A percentile compares a stretch with the other conserved stretches of the same genome.
Conservation (phyloP, 2,797 vertebrate genomes). For the Hozukius guyotensis region DNA sequence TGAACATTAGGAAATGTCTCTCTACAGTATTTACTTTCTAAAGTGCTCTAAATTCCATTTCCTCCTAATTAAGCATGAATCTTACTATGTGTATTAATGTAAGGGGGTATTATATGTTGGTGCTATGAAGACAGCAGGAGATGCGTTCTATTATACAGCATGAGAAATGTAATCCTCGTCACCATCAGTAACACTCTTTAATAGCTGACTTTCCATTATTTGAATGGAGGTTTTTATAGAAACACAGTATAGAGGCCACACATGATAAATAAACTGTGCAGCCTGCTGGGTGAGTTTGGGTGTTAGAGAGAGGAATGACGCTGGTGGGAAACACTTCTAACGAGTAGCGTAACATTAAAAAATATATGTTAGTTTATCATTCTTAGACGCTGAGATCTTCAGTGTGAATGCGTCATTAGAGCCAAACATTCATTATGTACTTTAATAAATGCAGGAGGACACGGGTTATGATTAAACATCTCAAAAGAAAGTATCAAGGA, state of each 20-base stretch:
- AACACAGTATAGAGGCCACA: slow-evolving; percentile 6
- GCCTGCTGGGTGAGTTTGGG: slow-evolving; percentile 30
- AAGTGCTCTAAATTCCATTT: slow-evolving; percentile 17
- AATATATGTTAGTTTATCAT: background rate
- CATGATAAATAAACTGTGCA: slow-evolving; percentile 31
- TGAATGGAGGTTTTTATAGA: slow-evolving; percentile 25
- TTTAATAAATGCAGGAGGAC: background rate
- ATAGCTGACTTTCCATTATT: slow-evolving; percentile 28
- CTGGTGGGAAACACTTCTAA: slow-evolving; percentile 8
- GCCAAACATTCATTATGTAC: background rate
- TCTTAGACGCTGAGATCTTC: background rate
- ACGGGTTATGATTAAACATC: background rate
- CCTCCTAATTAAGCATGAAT: background rate
- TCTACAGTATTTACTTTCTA: slow-evolving; percentile 34
- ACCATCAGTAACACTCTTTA: slow-evolving; percentile 35
- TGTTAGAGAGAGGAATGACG: slow-evolving; percentile 12
- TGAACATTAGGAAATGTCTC: background rate
- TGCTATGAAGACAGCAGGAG: slow-evolving; percentile 19
- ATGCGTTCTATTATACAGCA: slow-evolving; percentile 21
- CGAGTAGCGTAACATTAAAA: background rate
- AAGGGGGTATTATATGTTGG: background rate
- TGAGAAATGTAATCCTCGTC: slow-evolving; percentile 21
- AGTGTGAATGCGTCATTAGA: slow-evolving; percentile 15
- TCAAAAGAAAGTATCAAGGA: background rate
- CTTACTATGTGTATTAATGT: background rate